Evolutionary conservation across 2,113 vertebrate genomes (phyloP).

Genomic region (Peucedramus taeniatus): DNA sequence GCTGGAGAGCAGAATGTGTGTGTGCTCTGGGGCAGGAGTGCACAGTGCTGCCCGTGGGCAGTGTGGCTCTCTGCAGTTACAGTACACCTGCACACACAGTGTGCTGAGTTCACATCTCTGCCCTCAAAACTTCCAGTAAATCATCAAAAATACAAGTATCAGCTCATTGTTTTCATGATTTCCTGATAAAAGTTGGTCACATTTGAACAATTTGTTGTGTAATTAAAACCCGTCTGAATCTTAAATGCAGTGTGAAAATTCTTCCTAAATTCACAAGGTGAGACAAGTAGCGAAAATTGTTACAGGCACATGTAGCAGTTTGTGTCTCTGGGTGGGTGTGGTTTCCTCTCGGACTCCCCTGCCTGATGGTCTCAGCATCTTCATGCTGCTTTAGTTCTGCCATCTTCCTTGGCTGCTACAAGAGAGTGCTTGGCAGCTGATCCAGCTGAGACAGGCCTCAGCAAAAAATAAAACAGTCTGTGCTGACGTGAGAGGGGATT

Average conservation of each 20-base stretch:
- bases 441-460: not conserved
- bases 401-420: not conserved
- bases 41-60: not conserved
- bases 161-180: not conserved
- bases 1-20: not conserved
- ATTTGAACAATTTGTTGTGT: not conserved
- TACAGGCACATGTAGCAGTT: not conserved
- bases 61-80: not conserved
- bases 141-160: not conserved
- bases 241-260: not conserved
- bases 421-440: not conserved
- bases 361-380: not conserved
- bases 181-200: not conserved
- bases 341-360: not conserved
- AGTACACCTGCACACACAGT: rapidly evolving
- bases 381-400: not conserved
- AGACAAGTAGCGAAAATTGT: not conserved
- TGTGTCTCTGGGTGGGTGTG: not conserved
- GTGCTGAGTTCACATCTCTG: not conserved
- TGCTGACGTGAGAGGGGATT: not conserved
- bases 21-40: not conserved
- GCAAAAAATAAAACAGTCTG: slow-evolving; percentile 21
- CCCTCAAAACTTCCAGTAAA: not conserved
- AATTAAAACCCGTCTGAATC: not conserved
- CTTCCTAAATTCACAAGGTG: rapidly evolving